phyloP scores from a whole-genome alignment of 2,888 invertebrate genomes.

The Aphodius granarius region DNA sequence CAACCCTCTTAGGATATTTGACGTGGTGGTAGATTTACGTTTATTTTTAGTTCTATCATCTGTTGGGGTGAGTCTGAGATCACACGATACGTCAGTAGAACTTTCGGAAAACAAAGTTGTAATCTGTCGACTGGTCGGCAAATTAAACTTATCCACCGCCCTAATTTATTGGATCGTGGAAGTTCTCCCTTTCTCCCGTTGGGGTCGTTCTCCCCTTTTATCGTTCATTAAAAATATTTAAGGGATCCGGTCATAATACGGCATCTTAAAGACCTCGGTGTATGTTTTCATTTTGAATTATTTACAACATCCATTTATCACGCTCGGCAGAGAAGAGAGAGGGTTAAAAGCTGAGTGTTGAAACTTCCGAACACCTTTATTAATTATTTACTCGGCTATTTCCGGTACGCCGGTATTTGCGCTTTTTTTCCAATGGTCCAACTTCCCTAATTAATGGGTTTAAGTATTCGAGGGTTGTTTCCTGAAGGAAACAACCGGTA shows the following conservation, averaged over 20 bases:
- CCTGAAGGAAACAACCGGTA: not conserved
- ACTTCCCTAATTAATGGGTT: not conserved
- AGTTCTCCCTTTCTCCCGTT: conserved; percentile 1
- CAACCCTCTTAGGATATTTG: too few relatives aligned
- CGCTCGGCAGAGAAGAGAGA: not conserved
- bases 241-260: not conserved
- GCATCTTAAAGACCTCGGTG: not conserved
- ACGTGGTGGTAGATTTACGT: not conserved
- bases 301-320: conserved; percentile 6
- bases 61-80: not conserved
- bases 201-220: conserved; percentile 2
- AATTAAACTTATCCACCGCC: conserved; percentile 4
- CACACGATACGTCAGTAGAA: not conserved
- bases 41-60: not conserved
- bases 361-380: conserved; percentile 1
- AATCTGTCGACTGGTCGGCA: not conserved
- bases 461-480: not conserved
- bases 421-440: not conserved
- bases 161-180: conserved; percentile 5
- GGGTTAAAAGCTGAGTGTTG: not conserved
- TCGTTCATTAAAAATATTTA: conserved; percentile 14
- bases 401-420: not conserved
- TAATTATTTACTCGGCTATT: not conserved
- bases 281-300: conserved; percentile 8
- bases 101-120: not conserved